These are phyloP conservation scores for Archips crataeganus DNA, from an alignment of 2,888 invertebrate genomes.

Conservation along the genomic window DNA sequence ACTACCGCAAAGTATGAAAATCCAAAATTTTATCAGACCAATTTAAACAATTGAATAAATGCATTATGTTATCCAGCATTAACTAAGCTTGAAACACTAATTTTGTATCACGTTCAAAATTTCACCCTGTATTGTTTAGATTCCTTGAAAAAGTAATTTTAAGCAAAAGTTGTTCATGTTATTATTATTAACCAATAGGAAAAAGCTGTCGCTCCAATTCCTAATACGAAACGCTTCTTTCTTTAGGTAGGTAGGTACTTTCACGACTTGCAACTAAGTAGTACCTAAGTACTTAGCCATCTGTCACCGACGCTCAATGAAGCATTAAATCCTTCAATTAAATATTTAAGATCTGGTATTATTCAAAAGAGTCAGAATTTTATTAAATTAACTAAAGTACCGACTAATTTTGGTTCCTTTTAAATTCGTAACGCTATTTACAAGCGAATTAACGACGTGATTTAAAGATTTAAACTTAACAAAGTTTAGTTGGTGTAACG, in stretches of 20 bases:
- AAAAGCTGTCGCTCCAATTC: neutral
- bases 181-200: neutral
- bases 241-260: neutral
- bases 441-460: conserved; percentile 33
- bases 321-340: neutral
- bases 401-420: conserved; percentile 40
- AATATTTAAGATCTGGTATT: neutral
- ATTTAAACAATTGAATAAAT: too few relatives aligned
- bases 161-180: neutral
- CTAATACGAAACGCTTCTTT: neutral
- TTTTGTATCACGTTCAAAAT: too few relatives aligned
- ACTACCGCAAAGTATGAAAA: too few relatives aligned
- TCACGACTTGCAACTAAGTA: neutral
- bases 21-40: too few relatives aligned
- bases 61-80: too few relatives aligned
- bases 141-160: neutral
- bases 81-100: too few relatives aligned
- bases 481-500: conserved; percentile 6
- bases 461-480: conserved; percentile 22
- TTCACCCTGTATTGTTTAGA: too few relatives aligned
- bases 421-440: conserved; percentile 42
- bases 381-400: conserved; percentile 31
- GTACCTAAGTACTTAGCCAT: too few relatives aligned
- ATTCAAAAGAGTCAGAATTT: conserved; percentile 10
- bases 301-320: neutral